phyloP scores from a whole-genome alignment of 2,113 vertebrate species.

The Pleuronectes platessa region DNA sequence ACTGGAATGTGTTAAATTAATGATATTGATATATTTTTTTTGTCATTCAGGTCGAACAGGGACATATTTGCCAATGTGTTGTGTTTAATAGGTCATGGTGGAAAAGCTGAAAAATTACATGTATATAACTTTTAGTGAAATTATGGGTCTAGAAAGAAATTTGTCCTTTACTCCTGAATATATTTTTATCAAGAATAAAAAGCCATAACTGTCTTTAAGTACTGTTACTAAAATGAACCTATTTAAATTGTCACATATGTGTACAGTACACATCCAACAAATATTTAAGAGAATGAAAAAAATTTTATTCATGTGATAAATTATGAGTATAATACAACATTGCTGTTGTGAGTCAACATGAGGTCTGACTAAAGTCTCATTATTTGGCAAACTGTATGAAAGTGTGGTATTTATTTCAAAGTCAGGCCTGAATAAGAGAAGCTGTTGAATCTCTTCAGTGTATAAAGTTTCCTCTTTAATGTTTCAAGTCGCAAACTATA shows the following conservation, averaged over 20 bases:
- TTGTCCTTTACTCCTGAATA: neutral
- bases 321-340: neutral
- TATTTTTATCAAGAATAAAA: neutral
- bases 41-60: neutral
- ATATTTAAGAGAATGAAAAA: neutral
- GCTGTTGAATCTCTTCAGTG: neutral
- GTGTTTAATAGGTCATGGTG: neutral
- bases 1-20: neutral
- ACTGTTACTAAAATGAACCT: neutral
- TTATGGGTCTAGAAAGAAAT: neutral
- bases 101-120: neutral
- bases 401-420: constrained; percentile 1
- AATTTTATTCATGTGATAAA: neutral
- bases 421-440: neutral
- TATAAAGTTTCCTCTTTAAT: neutral
- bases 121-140: neutral
- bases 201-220: neutral
- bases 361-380: neutral
- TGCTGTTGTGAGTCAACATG: neutral
- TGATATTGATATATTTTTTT: neutral
- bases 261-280: neutral
- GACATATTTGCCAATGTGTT: neutral
- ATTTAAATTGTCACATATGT: neutral
- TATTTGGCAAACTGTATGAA: neutral
- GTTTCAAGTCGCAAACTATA: constrained; percentile 2